These are phyloP conservation scores for Sebastes umbrosus DNA, from an alignment of 2,797 vertebrate genomes.

Conservation along the genomic window DNA sequence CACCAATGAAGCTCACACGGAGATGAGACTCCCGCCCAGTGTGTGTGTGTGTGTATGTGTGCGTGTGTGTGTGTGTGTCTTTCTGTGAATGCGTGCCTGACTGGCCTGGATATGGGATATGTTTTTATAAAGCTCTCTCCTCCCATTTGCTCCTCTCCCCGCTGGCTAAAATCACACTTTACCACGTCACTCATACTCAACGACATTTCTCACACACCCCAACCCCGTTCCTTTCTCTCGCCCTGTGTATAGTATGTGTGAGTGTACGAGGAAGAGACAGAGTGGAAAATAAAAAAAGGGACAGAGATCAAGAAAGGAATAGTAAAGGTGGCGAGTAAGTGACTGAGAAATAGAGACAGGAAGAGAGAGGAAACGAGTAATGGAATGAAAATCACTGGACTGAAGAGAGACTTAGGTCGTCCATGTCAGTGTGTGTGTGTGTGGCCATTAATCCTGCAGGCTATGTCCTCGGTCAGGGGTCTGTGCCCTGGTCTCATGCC, in stretches of 20 bases:
- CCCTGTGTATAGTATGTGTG: background rate
- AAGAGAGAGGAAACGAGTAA: conserved; percentile 13
- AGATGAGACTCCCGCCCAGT: conserved; percentile 53
- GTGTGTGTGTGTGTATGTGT: conserved; percentile 3
- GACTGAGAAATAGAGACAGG: background rate
- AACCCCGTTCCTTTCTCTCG: background rate
- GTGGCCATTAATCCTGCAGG: conserved; percentile 52
- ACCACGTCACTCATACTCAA: conserved; percentile 19
- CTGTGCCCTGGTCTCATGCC: conserved; percentile 41
- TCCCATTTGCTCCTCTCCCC: conserved; percentile 35
- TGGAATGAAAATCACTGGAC: conserved; percentile 37
- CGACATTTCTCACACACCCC: background rate
- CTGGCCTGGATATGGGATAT: conserved; percentile 55
- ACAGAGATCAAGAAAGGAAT: background rate
- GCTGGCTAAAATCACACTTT: conserved; percentile 40
- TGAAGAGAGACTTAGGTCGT: conserved; percentile 20
- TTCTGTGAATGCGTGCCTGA: conserved; percentile 3
- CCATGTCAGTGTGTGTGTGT: conserved; percentile 7
- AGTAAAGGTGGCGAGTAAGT: background rate
- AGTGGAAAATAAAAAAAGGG: background rate
- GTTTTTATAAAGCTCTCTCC: conserved; percentile 47
- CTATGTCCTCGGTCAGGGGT: conserved; percentile 29
- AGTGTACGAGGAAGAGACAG: background rate
- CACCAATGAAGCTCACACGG: conserved; percentile 68
- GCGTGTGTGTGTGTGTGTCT: conserved; percentile 19